Evolutionary conservation across 2,888 invertebrate genomes (phyloP).

Genomic region (Nebria salina): DNA sequence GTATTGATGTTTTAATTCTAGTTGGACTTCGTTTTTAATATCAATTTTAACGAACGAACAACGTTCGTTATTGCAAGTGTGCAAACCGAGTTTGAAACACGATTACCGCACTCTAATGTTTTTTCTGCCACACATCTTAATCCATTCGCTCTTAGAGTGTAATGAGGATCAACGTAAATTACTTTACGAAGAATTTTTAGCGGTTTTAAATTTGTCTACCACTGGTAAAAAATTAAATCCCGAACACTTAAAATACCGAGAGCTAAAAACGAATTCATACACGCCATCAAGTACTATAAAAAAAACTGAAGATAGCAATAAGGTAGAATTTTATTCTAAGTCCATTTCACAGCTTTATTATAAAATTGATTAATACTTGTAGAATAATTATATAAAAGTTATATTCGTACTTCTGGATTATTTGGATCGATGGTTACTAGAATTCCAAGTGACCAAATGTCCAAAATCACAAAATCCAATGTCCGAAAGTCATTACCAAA

Average conservation of each 20-base stretch:
- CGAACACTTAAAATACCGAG: constrained; percentile 3
- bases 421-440: constrained; percentile 77
- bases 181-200: constrained; percentile 67
- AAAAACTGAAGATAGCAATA: constrained; percentile 16
- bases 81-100: constrained; percentile 78
- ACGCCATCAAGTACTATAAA: constrained; percentile 5
- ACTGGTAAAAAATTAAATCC: constrained; percentile 48
- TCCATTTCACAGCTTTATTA: too few relatives aligned
- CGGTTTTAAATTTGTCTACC: constrained; percentile 63
- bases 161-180: constrained; percentile 59
- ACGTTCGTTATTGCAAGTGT: constrained; percentile 72
- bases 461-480: constrained; percentile 40
- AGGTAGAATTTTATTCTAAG: constrained; percentile 20
- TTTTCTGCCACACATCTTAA: constrained; percentile 78
- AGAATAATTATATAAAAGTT: constrained; percentile 72
- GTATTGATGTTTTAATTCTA: constrained; percentile 51
- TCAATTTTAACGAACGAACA: constrained; percentile 69
- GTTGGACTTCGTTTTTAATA: constrained; percentile 79
- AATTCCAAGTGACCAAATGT: constrained; percentile 65
- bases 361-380: constrained; percentile 47
- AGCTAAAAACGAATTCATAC: constrained; percentile 18
- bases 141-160: constrained; percentile 71
- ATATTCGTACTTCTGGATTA: constrained; percentile 81
- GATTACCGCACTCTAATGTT: constrained; percentile 77
- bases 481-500: constrained; percentile 55